These are phyloP conservation scores for Brassicogethes aeneus DNA, from an alignment of 2,888 invertebrate genomes.

Conservation along the genomic window DNA sequence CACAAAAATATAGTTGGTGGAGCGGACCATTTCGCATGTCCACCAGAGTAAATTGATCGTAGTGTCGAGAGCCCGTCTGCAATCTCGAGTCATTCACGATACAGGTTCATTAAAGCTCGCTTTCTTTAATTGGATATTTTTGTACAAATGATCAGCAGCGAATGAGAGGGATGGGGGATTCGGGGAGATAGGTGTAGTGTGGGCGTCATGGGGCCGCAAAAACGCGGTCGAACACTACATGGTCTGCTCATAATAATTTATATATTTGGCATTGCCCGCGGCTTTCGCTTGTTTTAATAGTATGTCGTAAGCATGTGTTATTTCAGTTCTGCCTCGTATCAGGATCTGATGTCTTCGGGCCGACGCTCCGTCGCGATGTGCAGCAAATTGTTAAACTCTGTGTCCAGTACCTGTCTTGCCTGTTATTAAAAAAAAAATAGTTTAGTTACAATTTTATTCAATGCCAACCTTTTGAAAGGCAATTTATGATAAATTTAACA, in stretches of 20 bases:
- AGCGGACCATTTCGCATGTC: too few relatives aligned
- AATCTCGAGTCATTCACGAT: conserved; percentile 36
- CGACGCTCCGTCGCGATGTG: conserved; percentile 77
- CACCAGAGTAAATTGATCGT: too few relatives aligned
- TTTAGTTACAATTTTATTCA: conserved; percentile 1
- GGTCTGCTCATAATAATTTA: conserved; percentile 18
- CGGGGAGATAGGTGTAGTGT: background rate
- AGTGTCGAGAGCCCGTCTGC: too few relatives aligned
- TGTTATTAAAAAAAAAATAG: conserved; percentile 36
- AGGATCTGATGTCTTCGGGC: conserved; percentile 38
- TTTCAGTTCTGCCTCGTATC: conserved; percentile 30
- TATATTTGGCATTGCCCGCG: conserved; percentile 12
- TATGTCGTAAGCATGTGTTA: conserved; percentile 19
- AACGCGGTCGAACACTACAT: conserved; percentile 33
- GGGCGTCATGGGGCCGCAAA: background rate
- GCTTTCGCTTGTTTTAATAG: conserved; percentile 9
- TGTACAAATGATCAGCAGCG: conserved; percentile 16
- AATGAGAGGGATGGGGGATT: background rate
- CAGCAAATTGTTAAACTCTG: conserved; percentile 83
- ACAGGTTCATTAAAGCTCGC: conserved; percentile 40
- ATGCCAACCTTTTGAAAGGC: background rate
- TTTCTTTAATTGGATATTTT: conserved; percentile 22
- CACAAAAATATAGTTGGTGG: too few relatives aligned
- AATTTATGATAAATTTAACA: background rate
- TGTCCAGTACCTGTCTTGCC: conserved; percentile 86